Conservation (phyloP, 2,113 vertebrate genomes). For the Ageneiosus marmoratus region DNA sequence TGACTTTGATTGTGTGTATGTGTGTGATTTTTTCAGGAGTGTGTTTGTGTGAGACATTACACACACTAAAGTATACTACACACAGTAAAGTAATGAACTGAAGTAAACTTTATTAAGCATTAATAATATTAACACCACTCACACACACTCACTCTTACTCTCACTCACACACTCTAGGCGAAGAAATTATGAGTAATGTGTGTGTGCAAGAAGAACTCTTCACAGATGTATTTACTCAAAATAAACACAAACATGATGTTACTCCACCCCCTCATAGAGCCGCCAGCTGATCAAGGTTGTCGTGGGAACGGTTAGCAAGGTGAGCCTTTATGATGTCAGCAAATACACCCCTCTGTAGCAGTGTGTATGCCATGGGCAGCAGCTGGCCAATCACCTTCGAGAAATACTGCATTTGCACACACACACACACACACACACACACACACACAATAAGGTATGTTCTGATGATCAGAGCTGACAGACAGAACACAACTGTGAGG, state of each 20-base stretch:
- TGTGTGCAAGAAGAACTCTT: neutral
- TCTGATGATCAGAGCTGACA: neutral
- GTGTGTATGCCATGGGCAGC: constrained; percentile 90
- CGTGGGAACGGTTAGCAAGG: constrained; percentile 76
- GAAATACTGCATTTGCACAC: constrained; percentile 79
- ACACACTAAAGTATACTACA: constrained; percentile 25
- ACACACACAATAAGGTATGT: neutral
- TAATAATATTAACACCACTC: constrained; percentile 54
- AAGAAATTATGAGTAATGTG: neutral
- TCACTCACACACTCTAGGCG: too few species aligned
- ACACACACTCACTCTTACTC: neutral
- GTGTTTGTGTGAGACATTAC: neutral
- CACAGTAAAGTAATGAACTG: neutral
- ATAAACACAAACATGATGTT: constrained; percentile 5
- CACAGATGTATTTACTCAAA: neutral
- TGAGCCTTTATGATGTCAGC: constrained; percentile 88
- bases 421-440: neutral
- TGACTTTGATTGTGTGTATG: neutral
- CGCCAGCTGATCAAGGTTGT: constrained; percentile 79
- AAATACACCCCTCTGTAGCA: constrained; percentile 86
- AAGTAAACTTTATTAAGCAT: constrained; percentile 75
- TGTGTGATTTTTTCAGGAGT: neutral
- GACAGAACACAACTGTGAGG: neutral
- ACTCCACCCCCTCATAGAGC: constrained; percentile 62
- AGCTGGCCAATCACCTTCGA: constrained; percentile 91